Evolutionary conservation across 2,888 invertebrate species (phyloP).

Genomic region (Chrysomela aeneicollis): DNA sequence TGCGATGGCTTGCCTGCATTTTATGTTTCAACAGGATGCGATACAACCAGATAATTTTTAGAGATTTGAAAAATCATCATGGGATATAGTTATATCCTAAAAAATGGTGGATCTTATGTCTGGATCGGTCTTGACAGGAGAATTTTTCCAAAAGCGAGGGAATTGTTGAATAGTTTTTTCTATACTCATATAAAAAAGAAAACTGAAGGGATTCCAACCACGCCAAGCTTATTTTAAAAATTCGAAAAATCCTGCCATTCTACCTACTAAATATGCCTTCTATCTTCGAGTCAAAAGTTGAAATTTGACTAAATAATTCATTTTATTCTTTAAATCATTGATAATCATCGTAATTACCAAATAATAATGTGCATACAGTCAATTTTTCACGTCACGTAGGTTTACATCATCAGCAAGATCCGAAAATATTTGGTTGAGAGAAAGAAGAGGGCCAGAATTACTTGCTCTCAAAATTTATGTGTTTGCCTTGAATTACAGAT

Average conservation of each 20-base stretch:
- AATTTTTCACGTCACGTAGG: too few relatives aligned
- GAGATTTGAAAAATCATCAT: neutral
- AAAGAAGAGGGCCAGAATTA: too few relatives aligned
- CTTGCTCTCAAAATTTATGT: too few relatives aligned
- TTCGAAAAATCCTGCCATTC: neutral
- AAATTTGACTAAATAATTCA: neutral
- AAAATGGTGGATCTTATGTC: neutral
- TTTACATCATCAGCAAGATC: too few relatives aligned
- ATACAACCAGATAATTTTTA: neutral
- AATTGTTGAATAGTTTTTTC: neutral
- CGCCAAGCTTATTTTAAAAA: neutral
- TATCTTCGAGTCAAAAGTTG: too few relatives aligned
- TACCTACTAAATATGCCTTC: too few relatives aligned
- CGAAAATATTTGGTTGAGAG: too few relatives aligned
- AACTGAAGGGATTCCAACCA: neutral
- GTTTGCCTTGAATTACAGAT: too few relatives aligned
- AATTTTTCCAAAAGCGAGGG: neutral
- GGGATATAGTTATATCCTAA: neutral
- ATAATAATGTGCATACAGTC: too few relatives aligned
- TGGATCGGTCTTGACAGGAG: neutral
- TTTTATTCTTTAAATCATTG: neutral
- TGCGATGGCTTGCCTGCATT: slow-evolving; percentile 4
- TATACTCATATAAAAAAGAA: too few relatives aligned
- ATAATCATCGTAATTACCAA: too few relatives aligned
- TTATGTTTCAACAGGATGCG: slow-evolving; percentile 7